Evolutionary conservation across 2,113 vertebrate genomes (phyloP).

Genomic region (Panthera leo): DNA sequence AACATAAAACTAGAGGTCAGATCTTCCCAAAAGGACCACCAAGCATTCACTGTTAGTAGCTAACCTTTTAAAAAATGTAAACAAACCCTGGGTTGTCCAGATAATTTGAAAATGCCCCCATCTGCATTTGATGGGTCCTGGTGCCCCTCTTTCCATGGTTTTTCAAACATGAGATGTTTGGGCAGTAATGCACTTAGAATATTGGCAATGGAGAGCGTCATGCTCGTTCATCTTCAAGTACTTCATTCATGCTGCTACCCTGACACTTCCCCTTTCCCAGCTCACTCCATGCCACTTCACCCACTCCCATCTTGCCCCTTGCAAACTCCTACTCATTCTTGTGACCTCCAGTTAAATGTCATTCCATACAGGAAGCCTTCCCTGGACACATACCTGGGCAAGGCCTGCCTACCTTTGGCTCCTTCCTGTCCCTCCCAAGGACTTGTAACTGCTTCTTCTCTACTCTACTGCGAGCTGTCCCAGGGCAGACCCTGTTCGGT

Average conservation of each 20-base stretch:
- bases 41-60: neutral
- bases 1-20: neutral
- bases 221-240: neutral
- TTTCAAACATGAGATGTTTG: neutral
- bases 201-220: neutral
- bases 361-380: neutral
- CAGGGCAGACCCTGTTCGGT: neutral
- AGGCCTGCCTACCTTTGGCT: neutral
- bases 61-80: constrained; percentile 1
- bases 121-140: neutral
- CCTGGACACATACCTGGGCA: neutral
- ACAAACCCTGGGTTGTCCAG: neutral
- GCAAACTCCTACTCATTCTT: neutral
- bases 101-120: neutral
- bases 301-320: neutral
- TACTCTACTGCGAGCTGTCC: neutral
- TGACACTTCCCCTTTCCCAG: neutral
- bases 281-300: no score
- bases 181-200: neutral
- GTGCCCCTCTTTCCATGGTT: neutral
- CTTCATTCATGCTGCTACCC: neutral
- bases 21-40: neutral
- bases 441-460: neutral
- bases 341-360: neutral
- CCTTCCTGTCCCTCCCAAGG: neutral